Evolutionary conservation across 2,888 invertebrate species (phyloP), one percentile per base, ranked within the genome.

Genomic region (Tortrix viridana): DNA sequence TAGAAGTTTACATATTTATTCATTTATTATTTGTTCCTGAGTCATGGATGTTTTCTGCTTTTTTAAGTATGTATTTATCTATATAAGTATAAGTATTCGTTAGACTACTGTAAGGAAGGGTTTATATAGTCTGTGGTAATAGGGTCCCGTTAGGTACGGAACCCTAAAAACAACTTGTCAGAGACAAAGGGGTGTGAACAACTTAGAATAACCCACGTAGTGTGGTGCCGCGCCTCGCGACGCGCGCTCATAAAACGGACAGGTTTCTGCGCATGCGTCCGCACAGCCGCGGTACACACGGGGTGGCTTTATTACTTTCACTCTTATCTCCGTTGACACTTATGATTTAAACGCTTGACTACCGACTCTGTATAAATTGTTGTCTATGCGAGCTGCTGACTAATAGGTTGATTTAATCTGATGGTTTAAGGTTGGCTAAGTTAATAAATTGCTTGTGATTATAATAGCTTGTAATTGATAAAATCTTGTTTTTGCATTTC

Each of bases 161-260:
- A 26, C 2, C n/a, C n/a, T 26, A 7, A 26, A 26, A 3, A 26
- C 0, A 2, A 26, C 1, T 32, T 32, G 3, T 12, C 12, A 32
- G 3, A 12, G 12, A 32, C 12, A 32, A 32, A 32, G 12, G 32
- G 32, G 32, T 32, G 32, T 32, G 32, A 32, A 32, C 32, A 3
- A 12, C 12, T 3, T 12, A 32, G 32, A 32, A 32, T 32, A 32
- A 32, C 32, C 32, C 32, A 1, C 41, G 41, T 41, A 41, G 41
- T 77, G 74, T 76, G 71, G 72, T 65, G 62, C 70, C 56, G 62
- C 38, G 56, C 56, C 52, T 26, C 44, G 20, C n/a, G 50, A 50
- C 69, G 73, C 67, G 67, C 69, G 55, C 16, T 23, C 43, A 53
- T 57, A 53, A 67, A 64, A 65, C 55, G 47, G 62, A 67, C 49